Evolutionary conservation across 2,888 invertebrate species (phyloP).

Genomic region (Sylvicola fuscatus): DNA sequence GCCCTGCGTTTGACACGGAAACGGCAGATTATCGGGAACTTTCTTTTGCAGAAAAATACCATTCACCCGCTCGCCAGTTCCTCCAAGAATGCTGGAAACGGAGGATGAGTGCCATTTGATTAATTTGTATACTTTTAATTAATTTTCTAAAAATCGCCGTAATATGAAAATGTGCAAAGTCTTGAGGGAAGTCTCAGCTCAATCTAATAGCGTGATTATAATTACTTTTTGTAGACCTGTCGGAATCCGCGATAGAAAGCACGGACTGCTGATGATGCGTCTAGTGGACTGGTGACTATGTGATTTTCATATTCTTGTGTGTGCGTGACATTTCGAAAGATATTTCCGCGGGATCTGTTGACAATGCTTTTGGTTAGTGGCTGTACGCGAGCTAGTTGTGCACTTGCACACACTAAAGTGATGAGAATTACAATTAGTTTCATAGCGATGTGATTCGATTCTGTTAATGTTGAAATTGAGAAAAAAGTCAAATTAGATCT

Average conservation of each 20-base stretch:
- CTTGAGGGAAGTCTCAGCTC: not conserved
- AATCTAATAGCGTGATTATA: not conserved
- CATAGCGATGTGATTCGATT: too few species aligned
- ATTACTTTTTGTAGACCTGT: constrained; percentile 9
- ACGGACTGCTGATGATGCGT: constrained; percentile 9
- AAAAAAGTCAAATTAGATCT: too few species aligned
- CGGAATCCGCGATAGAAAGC: constrained; percentile 9
- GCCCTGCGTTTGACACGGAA: constrained; percentile 20
- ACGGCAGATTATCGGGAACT: constrained; percentile 13
- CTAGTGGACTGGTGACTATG: constrained; percentile 11
- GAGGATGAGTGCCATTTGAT: not conserved
- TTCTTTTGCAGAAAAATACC: constrained; percentile 13
- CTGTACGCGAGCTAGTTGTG: too few species aligned
- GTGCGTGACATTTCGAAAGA: constrained; percentile 10
- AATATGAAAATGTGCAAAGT: not conserved
- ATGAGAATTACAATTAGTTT: too few species aligned
- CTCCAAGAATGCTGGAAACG: constrained; percentile 3
- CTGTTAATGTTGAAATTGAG: too few species aligned
- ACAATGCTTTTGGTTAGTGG: constrained; percentile 2
- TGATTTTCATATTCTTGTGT: constrained; percentile 10
- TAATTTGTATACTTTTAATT: too few species aligned
- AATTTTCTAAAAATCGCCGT: not conserved
- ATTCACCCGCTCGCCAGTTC: constrained; percentile 6
- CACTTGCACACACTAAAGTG: too few species aligned
- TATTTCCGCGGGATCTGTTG: constrained; percentile 9